These are phyloP conservation scores for Agapetus fuscipes DNA, from an alignment of 2,888 invertebrate genomes.

Conservation along the genomic window DNA sequence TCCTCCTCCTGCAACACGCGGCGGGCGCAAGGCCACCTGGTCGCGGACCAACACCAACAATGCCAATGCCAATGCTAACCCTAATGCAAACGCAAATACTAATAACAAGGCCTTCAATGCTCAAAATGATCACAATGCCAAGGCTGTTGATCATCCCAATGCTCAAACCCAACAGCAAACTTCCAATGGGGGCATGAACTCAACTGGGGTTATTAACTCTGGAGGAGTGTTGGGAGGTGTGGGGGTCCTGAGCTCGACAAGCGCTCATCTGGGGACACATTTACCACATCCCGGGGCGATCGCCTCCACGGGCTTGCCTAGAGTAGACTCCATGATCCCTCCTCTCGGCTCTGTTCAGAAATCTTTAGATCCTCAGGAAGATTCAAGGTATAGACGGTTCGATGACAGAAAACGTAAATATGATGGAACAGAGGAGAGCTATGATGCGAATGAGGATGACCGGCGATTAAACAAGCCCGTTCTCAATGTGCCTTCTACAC, in stretches of 20 bases:
- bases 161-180: constrained; percentile 31
- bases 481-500: constrained; percentile 43
- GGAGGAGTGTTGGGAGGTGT: constrained; percentile 25
- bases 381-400: constrained; percentile 65
- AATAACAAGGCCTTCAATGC: constrained; percentile 30
- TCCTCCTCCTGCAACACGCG: constrained; percentile 62
- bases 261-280: too few relatives aligned
- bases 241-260: constrained; percentile 23
- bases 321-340: constrained; percentile 30
- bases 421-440: constrained; percentile 57
- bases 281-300: constrained; percentile 32
- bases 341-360: constrained; percentile 29
- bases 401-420: constrained; percentile 60
- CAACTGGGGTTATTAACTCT: constrained; percentile 22
- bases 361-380: constrained; percentile 50
- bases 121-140: constrained; percentile 25
- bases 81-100: constrained; percentile 32
- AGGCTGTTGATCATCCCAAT: constrained; percentile 35
- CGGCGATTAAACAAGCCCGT: constrained; percentile 39
- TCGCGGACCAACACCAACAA: constrained; percentile 38
- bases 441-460: constrained; percentile 48
- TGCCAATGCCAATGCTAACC: constrained; percentile 32
- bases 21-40: constrained; percentile 59
- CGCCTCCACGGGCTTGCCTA: constrained; percentile 37
- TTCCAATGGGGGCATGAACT: constrained; percentile 37